A percentile compares a stretch with the other conserved stretches of the same genome.
These are phyloP conservation scores for Toxotes chatareus DNA, from an alignment of 2,113 vertebrate species.

Conservation along the genomic window DNA sequence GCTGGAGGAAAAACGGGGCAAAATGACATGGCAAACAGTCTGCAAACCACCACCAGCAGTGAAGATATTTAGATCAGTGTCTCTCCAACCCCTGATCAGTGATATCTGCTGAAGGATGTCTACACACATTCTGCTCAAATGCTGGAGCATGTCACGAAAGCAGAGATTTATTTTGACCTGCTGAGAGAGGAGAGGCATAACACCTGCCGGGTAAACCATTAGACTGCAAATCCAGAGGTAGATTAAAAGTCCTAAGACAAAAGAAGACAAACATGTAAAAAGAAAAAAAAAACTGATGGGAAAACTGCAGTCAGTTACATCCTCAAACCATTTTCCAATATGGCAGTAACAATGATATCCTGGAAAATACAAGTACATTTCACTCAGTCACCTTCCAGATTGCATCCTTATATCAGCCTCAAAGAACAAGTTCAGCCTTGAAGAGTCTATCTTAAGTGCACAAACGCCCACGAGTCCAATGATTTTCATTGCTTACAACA, in stretches of 20 bases:
- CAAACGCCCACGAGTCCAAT: no score
- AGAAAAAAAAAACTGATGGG: neutral
- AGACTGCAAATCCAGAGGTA: constrained; percentile 8
- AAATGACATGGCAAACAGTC: constrained; percentile 6
- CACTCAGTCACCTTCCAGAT: neutral
- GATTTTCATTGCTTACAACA: neutral
- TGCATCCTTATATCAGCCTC: neutral
- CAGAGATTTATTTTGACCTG: constrained; percentile 28
- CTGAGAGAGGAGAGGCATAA: no score
- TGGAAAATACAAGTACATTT: neutral
- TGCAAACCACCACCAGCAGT: constrained; percentile 29
- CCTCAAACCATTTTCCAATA: neutral
- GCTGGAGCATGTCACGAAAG: constrained; percentile 20
- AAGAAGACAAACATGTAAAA: neutral
- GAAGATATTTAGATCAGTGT: constrained; percentile 61
- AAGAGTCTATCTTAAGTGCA: neutral
- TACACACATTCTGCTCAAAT: constrained; percentile 49
- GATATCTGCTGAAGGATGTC: constrained; percentile 56
- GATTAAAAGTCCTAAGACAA: constrained; percentile 3
- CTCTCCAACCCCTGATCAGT: constrained; percentile 50
- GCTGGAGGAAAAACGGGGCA: neutral
- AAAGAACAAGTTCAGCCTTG: neutral
- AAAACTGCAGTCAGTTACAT: neutral
- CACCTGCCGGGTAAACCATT: constrained; percentile 10
- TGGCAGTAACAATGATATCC: neutral